Conservation (phyloP, 2,888 invertebrate species). For the Serrognathus titanus region DNA sequence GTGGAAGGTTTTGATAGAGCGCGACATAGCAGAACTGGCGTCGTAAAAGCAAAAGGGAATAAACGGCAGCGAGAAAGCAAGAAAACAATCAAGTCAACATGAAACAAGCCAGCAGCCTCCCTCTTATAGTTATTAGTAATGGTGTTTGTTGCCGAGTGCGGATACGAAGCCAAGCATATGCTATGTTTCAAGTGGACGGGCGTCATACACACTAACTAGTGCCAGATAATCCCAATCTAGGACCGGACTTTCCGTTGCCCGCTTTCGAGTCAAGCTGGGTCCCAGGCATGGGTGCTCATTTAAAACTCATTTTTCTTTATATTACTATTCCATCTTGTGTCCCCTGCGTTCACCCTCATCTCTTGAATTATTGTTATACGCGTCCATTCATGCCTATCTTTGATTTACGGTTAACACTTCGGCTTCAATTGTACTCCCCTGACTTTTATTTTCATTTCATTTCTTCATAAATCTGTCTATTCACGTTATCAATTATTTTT, state of each 20-base stretch:
- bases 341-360: slow-evolving; percentile 5
- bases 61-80: neutral
- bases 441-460: neutral
- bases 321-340: slow-evolving; percentile 3
- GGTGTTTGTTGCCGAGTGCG: slow-evolving; percentile 3
- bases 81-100: neutral
- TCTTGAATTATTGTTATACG: slow-evolving; percentile 1
- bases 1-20: too few species aligned
- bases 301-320: slow-evolving; percentile 11
- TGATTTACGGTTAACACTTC: neutral
- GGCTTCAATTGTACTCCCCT: neutral
- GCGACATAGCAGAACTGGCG: neutral
- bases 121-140: neutral
- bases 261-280: neutral
- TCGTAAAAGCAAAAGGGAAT: neutral
- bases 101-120: slow-evolving; percentile 1
- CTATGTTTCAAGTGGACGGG: slow-evolving; percentile 1
- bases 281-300: slow-evolving; percentile 12
- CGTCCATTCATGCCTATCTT: neutral
- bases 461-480: neutral
- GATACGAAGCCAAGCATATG: neutral
- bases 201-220: neutral
- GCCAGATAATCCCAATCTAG: neutral
- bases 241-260: neutral
- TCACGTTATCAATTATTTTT: too few species aligned